Percentiles rank a stretch among this genome's conserved stretches.
phyloP scores from a whole-genome alignment of 1,140 invertebrate genomes.

The Hestina assimilis region DNA sequence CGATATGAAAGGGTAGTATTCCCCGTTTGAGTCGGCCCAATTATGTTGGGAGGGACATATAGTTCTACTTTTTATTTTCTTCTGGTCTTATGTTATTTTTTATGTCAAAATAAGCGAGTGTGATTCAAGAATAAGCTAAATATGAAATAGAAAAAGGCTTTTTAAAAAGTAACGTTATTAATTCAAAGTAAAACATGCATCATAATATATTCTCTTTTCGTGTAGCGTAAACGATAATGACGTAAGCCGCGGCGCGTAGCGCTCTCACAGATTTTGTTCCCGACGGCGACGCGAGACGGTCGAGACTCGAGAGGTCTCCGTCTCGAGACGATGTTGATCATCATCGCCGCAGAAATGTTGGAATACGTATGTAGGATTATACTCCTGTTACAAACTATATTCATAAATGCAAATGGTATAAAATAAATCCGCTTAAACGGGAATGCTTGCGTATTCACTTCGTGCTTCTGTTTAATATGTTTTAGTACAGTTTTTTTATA shows the following conservation, averaged over 20 bases:
- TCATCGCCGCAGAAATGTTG: not conserved
- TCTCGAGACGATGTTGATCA: constrained; percentile 14
- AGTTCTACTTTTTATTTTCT: too few relatives aligned
- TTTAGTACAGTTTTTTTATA: too few relatives aligned
- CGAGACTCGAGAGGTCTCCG: not conserved
- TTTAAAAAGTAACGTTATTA: not conserved
- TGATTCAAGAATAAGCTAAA: too few relatives aligned
- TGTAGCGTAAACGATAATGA: constrained; percentile 9
- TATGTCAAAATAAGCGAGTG: too few relatives aligned
- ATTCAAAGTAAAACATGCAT: not conserved
- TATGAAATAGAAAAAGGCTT: not conserved
- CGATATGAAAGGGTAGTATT: too few relatives aligned
- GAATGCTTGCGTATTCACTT: too few relatives aligned
- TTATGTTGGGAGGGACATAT: too few relatives aligned
- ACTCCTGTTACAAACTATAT: not conserved
- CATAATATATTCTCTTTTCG: not conserved
- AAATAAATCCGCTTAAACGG: too few relatives aligned
- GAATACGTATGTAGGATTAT: not conserved
- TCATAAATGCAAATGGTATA: too few relatives aligned
- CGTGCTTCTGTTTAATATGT: too few relatives aligned
- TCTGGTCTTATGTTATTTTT: too few relatives aligned
- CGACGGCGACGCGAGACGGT: not conserved
- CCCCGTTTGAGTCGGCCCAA: too few relatives aligned
- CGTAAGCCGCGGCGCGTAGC: constrained; percentile 3
- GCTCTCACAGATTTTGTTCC: not conserved